phyloP scores from a whole-genome alignment of 2,797 vertebrate genomes.

The Gymnopithys bicolor region DNA sequence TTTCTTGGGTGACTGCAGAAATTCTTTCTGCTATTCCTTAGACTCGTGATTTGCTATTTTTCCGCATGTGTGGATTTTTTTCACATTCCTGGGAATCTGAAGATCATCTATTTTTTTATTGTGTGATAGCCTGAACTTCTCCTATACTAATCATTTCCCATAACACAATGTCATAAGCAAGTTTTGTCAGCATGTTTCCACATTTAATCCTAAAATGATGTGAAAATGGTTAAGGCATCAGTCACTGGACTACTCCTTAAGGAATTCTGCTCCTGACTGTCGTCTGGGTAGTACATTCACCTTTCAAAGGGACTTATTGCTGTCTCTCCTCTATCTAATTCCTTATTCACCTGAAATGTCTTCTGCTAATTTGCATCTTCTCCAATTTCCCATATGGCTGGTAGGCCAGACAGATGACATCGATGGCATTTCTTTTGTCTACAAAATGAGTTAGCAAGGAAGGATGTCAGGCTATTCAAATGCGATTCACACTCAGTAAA shows the following conservation, averaged over 20 bases:
- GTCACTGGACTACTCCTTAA: not conserved
- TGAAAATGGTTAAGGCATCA: not conserved
- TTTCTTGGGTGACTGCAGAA: not conserved
- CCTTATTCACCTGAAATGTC: conserved; percentile 46
- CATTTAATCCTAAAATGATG: not conserved
- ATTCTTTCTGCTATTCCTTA: not conserved
- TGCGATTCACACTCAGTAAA: not conserved
- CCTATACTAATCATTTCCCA: not conserved
- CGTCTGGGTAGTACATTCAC: not conserved
- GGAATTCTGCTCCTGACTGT: not conserved
- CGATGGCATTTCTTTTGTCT: conserved; percentile 15
- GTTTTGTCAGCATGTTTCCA: not conserved
- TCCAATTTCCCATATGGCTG: not conserved
- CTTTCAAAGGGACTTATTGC: not conserved
- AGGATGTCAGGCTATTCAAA: not conserved
- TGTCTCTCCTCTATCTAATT: conserved; percentile 13
- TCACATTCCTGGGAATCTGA: not conserved
- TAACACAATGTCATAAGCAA: not conserved
- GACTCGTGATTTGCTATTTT: not conserved
- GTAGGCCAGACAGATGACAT: conserved; percentile 21
- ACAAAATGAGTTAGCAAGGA: conserved; percentile 21
- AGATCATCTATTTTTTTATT: not conserved
- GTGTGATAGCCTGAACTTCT: not conserved
- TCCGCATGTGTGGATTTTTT: not conserved
- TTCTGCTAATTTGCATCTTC: not conserved